phyloP scores from a whole-genome alignment of 1,140 invertebrate species.

The Cardiocondyla obscurior region DNA sequence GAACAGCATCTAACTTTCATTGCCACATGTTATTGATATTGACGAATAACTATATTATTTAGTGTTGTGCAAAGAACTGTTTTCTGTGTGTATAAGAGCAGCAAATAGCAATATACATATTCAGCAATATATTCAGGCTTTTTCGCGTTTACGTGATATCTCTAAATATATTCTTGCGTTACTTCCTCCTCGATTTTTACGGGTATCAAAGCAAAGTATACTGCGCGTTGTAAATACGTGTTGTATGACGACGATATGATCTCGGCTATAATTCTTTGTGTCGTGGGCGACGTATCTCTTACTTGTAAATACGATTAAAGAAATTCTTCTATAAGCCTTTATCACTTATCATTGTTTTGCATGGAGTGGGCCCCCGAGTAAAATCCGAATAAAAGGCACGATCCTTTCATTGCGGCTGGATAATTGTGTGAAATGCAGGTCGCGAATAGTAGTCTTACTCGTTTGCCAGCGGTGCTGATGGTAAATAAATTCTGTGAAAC shows the following conservation, averaged over 20 bases:
- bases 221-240: background rate
- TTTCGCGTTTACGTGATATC: background rate
- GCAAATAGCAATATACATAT: background rate
- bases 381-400: constrained; percentile 34
- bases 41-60: too few species aligned
- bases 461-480: background rate
- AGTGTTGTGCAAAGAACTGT: too few species aligned
- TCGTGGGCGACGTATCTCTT: background rate
- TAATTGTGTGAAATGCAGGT: constrained; percentile 41
- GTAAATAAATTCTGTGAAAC: constrained; percentile 28
- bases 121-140: background rate
- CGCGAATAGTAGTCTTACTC: constrained; percentile 11
- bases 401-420: background rate
- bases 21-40: too few species aligned
- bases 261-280: constrained; percentile 18
- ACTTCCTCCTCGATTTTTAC: background rate
- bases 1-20: too few species aligned
- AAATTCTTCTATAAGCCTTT: background rate
- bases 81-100: background rate
- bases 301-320: constrained; percentile 23
- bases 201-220: background rate
- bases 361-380: background rate
- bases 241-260: background rate
- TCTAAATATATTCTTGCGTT: background rate
- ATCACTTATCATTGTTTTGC: constrained; percentile 20